phyloP scores from a whole-genome alignment of 2,113 vertebrate species.

The Colossoma macropomum region DNA sequence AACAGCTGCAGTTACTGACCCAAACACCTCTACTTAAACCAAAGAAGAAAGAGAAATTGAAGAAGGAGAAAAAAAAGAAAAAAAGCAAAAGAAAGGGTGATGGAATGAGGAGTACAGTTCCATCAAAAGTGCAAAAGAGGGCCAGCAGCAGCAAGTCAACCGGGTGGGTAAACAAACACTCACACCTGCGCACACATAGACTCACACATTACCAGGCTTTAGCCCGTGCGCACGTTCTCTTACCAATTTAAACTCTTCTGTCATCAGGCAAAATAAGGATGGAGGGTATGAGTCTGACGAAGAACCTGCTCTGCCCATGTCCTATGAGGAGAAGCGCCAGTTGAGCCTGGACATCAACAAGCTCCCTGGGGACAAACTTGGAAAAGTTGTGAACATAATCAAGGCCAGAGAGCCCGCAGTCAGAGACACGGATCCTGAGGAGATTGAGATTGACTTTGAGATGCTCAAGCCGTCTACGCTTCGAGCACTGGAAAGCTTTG shows the following conservation, averaged over 20 bases:
- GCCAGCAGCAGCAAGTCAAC: slow-evolving; percentile 68
- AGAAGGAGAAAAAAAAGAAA: slow-evolving; percentile 71
- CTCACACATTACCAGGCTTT: neutral
- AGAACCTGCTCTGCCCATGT: slow-evolving; percentile 76
- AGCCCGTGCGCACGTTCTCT: neutral
- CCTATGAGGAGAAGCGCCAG: slow-evolving; percentile 87
- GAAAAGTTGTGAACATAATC: slow-evolving; percentile 84
- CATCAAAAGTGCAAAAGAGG: slow-evolving; percentile 64
- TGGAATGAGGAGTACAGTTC: slow-evolving; percentile 59
- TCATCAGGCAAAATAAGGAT: slow-evolving; percentile 72
- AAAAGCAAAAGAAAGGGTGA: slow-evolving; percentile 65
- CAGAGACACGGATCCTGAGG: slow-evolving; percentile 75
- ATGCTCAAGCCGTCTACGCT: slow-evolving; percentile 87
- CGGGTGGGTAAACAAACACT: slow-evolving; percentile 72
- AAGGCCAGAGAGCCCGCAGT: slow-evolving; percentile 81
- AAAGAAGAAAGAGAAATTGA: slow-evolving; percentile 81
- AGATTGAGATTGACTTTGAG: slow-evolving; percentile 91
- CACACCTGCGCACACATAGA: neutral
- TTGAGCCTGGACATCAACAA: slow-evolving; percentile 87
- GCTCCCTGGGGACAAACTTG: slow-evolving; percentile 87
- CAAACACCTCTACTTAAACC: slow-evolving; percentile 74
- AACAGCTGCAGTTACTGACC: slow-evolving; percentile 81
- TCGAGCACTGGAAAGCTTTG: slow-evolving; percentile 85
- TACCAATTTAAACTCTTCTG: slow-evolving; percentile 14
- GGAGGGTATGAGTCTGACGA: slow-evolving; percentile 68